A percentile compares a stretch with the other conserved stretches of the same genome.
Conservation (phyloP, 1,140 invertebrate species). For the Aphaenogaster ashmeadi region DNA sequence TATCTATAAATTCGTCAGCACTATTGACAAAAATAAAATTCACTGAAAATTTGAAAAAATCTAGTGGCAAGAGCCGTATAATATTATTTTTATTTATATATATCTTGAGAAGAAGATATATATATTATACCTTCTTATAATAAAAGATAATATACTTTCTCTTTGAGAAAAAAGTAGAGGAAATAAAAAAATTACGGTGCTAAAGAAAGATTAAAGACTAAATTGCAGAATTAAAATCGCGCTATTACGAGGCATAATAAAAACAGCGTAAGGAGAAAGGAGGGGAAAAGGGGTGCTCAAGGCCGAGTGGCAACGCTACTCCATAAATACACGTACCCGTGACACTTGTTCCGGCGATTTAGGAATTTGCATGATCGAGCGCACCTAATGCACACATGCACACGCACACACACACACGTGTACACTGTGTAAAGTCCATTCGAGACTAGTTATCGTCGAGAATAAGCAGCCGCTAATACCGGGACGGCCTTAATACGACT, state of each 20-base stretch:
- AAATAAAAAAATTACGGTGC: background rate
- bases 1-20: too few species aligned
- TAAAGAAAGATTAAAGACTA: background rate
- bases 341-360: conserved; percentile 74
- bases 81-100: background rate
- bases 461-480: conserved; percentile 69
- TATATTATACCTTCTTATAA: background rate
- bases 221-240: background rate
- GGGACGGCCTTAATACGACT: conserved; percentile 76
- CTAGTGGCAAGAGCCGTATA: background rate
- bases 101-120: background rate
- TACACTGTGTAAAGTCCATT: background rate
- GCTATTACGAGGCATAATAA: conserved; percentile 36
- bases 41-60: background rate
- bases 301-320: conserved; percentile 27
- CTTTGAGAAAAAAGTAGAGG: background rate
- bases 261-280: background rate
- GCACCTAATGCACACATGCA: background rate
- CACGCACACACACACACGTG: background rate
- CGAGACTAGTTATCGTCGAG: conserved; percentile 60
- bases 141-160: background rate
- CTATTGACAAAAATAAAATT: background rate
- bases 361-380: conserved; percentile 73
- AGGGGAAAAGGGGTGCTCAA: conserved; percentile 32
- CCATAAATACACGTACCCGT: conserved; percentile 48